These are phyloP conservation scores for Ceratina calcarata DNA, from an alignment of 1,140 invertebrate genomes.

Conservation along the genomic window DNA sequence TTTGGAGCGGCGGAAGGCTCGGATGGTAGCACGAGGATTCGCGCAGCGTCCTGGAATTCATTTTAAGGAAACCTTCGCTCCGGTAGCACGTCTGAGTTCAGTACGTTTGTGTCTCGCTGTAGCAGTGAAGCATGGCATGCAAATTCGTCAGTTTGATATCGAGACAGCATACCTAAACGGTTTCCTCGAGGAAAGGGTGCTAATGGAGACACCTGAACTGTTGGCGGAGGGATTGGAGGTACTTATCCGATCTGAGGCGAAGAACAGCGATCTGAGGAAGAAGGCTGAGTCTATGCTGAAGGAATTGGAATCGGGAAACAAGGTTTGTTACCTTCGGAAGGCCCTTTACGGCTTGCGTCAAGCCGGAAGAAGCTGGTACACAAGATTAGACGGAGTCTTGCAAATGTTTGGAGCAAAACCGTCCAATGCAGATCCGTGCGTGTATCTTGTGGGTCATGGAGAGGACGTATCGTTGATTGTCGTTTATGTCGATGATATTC, in stretches of 20 bases:
- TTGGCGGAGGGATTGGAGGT: background rate
- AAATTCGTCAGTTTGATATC: slow-evolving; percentile 28
- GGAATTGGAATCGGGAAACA: background rate
- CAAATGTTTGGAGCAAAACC: background rate
- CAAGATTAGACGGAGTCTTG: background rate
- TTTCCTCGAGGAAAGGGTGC: slow-evolving; percentile 5
- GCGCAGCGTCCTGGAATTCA: slow-evolving; percentile 1
- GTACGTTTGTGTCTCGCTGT: background rate
- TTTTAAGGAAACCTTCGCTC: slow-evolving; percentile 7
- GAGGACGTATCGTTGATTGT: background rate
- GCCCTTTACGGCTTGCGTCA: slow-evolving; percentile 23
- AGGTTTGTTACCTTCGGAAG: slow-evolving; percentile 13
- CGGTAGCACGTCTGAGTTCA: background rate
- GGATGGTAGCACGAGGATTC: slow-evolving; percentile 15
- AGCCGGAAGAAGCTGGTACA: slow-evolving; percentile 17
- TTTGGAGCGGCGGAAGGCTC: background rate
- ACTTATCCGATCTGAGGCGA: background rate
- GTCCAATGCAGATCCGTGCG: background rate
- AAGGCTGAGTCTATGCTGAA: background rate
- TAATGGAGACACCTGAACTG: background rate
- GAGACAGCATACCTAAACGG: slow-evolving; percentile 15
- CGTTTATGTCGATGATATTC: too few relatives aligned
- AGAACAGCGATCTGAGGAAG: background rate
- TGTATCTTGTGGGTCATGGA: background rate
- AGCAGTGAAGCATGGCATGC: background rate